Percentiles rank a stretch among this genome's conserved stretches.
These are phyloP conservation scores for Biston stratarius DNA, from an alignment of 2,888 invertebrate genomes.

Conservation along the genomic window DNA sequence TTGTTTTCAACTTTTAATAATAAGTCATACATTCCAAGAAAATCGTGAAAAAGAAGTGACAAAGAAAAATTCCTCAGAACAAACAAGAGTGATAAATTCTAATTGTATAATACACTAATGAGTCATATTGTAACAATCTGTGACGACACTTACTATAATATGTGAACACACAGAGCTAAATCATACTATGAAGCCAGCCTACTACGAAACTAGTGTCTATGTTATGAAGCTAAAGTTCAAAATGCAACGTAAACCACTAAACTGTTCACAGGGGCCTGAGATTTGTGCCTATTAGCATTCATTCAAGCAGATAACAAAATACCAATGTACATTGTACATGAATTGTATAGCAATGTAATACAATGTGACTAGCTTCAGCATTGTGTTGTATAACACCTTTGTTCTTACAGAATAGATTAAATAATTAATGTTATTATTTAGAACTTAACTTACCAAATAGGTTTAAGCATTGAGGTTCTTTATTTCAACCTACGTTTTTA, in stretches of 20 bases:
- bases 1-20: background rate
- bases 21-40: background rate
- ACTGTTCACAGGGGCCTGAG: no score
- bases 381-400: background rate
- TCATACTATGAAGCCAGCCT: no score
- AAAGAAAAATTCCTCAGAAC: constrained; percentile 13
- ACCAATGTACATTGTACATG: no score
- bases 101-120: constrained; percentile 2
- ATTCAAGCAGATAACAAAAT: constrained; percentile 15
- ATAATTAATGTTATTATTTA: no score
- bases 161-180: constrained; percentile 3
- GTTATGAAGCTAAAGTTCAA: no score
- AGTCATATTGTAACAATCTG: constrained; percentile 20
- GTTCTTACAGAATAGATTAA: background rate
- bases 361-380: background rate
- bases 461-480: no score
- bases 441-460: no score
- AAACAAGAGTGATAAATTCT: background rate
- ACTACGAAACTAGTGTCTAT: no score
- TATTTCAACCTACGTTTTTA: no score
- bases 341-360: constrained; percentile 13
- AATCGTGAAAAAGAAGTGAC: constrained; percentile 14
- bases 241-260: no score
- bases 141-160: constrained; percentile 10
- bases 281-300: constrained; percentile 2